Base-by-base conservation (phyloP, 2,113 vertebrate species). In the Anarrhichthys ocellatus region DNA sequence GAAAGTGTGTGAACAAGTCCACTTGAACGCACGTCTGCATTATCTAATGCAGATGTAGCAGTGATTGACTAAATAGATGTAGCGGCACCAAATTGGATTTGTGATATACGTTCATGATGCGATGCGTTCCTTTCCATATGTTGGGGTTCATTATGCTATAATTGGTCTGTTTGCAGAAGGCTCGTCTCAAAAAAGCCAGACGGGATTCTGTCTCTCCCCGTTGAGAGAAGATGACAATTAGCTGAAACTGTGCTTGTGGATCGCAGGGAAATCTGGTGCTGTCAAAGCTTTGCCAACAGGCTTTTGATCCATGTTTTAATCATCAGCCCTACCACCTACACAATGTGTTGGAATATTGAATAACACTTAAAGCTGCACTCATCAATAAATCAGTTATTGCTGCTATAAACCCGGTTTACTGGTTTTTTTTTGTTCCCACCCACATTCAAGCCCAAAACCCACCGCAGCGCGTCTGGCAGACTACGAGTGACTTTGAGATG, bases 1-100 rank as follows among this genome's bases (percentile, higher is more conserved):
- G 63, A 63, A 78, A 48, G 36, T 73, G 29, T 50, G 66, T 62
- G 68, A 88, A 87, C 82, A 83, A 72, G 76, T 87, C 32, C 22
- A 17, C 56, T 82, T 54, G 34, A 65, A 67, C 64, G 62, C 61
- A 67, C 24, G 34, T 36, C 32, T 24, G 34, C 17, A 74, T 69
- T 46, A 46, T 74, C 62, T 50, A 40, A 46, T 62, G 22, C 27
- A 46, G 24, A 44, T 38, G 52, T 18, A 2, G 3, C 18, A 34
- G 27, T 52, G 65, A 69, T 52, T 87, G n/a, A 52, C 34, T 9
- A 58, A 78, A 68, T 64, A 32, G 8, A 71, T 22, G 13, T 14
- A 64, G 17, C 52, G 3, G 48, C 40, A 48, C n/a, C 32, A 27
- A 14, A 68, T 72, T 64, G 9, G 27, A 80, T 59, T 34, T 52